These are phyloP conservation scores for Drosophila subpulchrella DNA, from an alignment of 1,140 invertebrate species.

Conservation along the genomic window DNA sequence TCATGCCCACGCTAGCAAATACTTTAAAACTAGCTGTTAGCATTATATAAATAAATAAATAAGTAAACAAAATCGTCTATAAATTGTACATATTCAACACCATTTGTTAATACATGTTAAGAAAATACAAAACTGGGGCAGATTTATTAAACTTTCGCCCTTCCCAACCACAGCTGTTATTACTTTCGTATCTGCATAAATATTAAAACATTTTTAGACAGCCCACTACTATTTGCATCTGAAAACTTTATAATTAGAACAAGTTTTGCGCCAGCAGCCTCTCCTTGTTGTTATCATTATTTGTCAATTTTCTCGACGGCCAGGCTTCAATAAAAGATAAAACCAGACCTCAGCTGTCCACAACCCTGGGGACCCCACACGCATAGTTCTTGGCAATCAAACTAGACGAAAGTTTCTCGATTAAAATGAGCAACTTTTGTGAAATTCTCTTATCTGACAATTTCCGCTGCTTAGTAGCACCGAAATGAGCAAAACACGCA, in stretches of 20 bases:
- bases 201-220: conserved; percentile 16
- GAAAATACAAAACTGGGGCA: not conserved
- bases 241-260: conserved; percentile 51
- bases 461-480: conserved; percentile 69
- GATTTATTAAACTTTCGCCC: not conserved
- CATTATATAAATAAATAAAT: too few species aligned
- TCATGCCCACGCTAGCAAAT: too few species aligned
- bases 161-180: not conserved
- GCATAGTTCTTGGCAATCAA: conserved; percentile 56
- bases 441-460: conserved; percentile 71
- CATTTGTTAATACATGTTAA: not conserved
- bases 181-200: not conserved
- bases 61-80: too few species aligned
- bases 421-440: conserved; percentile 74
- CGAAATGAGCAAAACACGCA: conserved; percentile 51
- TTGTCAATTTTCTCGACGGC: conserved; percentile 33
- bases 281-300: conserved; percentile 47
- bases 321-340: conserved; percentile 33
- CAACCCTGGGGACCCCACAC: conserved; percentile 19
- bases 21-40: too few species aligned
- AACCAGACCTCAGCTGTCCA: conserved; percentile 48
- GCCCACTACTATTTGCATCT: conserved; percentile 6
- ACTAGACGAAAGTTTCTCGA: conserved; percentile 71
- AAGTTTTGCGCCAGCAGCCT: conserved; percentile 30
- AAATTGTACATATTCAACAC: too few species aligned